A percentile compares a stretch with the other conserved stretches of the same genome.
Evolutionary conservation across 1,140 invertebrate species (phyloP).

Genomic region (Micrasema minimum): DNA sequence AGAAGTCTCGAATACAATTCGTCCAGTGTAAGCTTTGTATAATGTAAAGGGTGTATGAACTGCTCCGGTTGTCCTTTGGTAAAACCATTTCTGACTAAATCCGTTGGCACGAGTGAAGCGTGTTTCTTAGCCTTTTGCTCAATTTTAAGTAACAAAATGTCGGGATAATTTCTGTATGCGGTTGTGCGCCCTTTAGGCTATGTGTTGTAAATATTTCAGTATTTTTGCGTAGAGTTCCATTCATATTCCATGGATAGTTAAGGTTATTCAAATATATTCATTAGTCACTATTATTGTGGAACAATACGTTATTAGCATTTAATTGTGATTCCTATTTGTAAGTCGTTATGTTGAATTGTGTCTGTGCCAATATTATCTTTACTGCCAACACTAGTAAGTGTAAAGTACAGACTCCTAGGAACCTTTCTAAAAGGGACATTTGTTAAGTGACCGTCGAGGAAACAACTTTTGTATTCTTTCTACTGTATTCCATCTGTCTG

Average conservation of each 20-base stretch:
- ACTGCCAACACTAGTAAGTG: slow-evolving; percentile 12
- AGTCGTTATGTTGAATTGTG: slow-evolving; percentile 27
- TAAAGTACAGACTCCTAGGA: background rate
- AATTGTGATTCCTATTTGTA: slow-evolving; percentile 32
- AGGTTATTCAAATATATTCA: slow-evolving; percentile 30
- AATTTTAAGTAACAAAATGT: slow-evolving; percentile 24
- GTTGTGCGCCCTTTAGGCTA: slow-evolving; percentile 17
- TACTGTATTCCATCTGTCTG: no score
- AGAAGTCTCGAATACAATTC: slow-evolving; percentile 5
- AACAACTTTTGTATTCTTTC: no score
- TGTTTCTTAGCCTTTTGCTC: slow-evolving; percentile 9
- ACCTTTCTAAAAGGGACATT: slow-evolving; percentile 18
- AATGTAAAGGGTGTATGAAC: slow-evolving; percentile 21
- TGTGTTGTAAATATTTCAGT: slow-evolving; percentile 42
- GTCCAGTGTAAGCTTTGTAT: slow-evolving; percentile 13
- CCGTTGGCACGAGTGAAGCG: background rate
- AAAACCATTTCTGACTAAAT: background rate
- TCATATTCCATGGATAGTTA: slow-evolving; percentile 36
- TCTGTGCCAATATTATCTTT: slow-evolving; percentile 40
- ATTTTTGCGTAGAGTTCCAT: slow-evolving; percentile 28
- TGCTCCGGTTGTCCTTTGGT: background rate
- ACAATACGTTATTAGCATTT: slow-evolving; percentile 41
- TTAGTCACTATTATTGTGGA: slow-evolving; percentile 42
- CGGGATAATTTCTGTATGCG: background rate
- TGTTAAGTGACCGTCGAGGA: no score